Evolutionary conservation across 2,113 vertebrate genomes (phyloP), one percentile per base, ranked within the genome.

Genomic region (Tichodroma muraria): DNA sequence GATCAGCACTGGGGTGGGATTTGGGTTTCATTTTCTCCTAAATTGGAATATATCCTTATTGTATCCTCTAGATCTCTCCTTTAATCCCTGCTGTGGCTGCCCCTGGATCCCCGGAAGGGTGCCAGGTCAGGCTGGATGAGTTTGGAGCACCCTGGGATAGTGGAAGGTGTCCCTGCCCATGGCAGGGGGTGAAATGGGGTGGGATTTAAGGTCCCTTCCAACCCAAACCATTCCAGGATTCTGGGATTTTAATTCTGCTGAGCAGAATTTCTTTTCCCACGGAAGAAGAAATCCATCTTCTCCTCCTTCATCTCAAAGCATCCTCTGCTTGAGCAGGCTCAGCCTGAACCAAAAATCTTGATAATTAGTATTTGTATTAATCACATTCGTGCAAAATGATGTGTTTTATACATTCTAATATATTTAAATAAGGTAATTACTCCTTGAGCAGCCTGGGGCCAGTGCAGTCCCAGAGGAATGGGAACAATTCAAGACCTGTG

Each of bases 1-100:
- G 11, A 8, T 8, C 37, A 44, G 27, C 22, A 3, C 64, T 9
- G 69, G 11, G 3, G 0, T 13, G 15, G 13, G 19, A 2, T 12
- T 37, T 33, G 57, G 53, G 27, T 3, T 65, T 16, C 1, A 35
- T 33, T 66, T 57, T 11, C 16, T 56, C 71, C 2, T 66, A 4
- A 60, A 44, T 38, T 28, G 35, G 66, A 23, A 56, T 65, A 13
- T 9, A 25, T 57, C 31, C 23, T 8, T 1, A 35, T 37, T 13
- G 10, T 2, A 27, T 25, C 82, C 37, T 4, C 0, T 1, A 4
- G 4, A 16, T 57, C 5, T 15, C 57, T 15, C 6, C 28, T 15
- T 0, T 5, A 28, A 33, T 54, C 40, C 49, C 11, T 5, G 38
- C 47, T 70, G n/a, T 3, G n/a, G 10, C 40, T 80, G 40, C 13